A percentile compares a stretch with the other conserved stretches of the same genome.
Evolutionary conservation across 2,888 invertebrate genomes (phyloP).

Genomic region (Andricus quercusramuli): DNA sequence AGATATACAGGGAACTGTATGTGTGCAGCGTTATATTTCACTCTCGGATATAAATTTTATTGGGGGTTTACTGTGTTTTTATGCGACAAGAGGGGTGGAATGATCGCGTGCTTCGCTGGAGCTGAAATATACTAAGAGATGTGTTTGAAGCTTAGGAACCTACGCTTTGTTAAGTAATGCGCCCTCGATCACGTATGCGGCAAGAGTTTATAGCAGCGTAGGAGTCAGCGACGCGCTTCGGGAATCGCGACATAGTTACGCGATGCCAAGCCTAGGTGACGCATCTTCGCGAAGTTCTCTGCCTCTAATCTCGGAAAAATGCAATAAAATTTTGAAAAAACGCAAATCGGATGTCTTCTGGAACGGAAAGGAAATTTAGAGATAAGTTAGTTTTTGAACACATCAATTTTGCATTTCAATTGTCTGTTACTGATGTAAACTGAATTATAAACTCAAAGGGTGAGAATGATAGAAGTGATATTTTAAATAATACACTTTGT

Average conservation of each 20-base stretch:
- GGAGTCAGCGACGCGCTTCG: conserved; percentile 46
- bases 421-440: background rate
- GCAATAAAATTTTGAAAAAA: background rate
- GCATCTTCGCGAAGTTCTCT: conserved; percentile 31
- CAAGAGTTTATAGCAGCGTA: conserved; percentile 58
- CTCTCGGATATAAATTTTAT: background rate
- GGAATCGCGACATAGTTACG: conserved; percentile 47
- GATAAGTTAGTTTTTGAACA: background rate
- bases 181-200: conserved; percentile 69
- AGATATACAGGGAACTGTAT: background rate
- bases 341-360: background rate
- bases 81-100: background rate
- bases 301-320: background rate
- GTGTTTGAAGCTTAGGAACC: conserved; percentile 8
- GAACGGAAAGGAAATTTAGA: background rate
- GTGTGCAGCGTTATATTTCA: background rate
- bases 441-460: background rate
- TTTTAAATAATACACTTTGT: background rate
- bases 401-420: background rate
- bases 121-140: background rate
- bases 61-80: background rate
- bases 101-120: background rate
- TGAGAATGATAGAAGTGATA: background rate
- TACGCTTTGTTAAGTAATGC: conserved; percentile 67
- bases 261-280: conserved; percentile 41